Evolutionary conservation across 2,888 invertebrate genomes (phyloP).

Genomic region (Altica lythri): DNA sequence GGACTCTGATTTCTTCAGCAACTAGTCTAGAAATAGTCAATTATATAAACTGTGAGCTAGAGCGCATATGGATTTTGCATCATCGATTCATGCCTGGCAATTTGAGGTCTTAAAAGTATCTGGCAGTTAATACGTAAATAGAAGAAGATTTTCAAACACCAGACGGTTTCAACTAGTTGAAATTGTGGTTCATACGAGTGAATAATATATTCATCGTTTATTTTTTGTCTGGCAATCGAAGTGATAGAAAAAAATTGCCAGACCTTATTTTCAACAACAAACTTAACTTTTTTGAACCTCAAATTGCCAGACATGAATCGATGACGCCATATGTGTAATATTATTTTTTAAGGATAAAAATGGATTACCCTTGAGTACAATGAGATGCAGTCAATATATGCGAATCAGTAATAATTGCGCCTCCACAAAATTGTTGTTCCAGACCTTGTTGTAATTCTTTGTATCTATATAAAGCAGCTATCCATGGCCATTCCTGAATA

Average conservation of each 20-base stretch:
- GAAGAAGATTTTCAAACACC: no score
- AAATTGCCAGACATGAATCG: background rate
- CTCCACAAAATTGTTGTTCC: conserved; percentile 76
- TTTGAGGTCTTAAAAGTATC: no score
- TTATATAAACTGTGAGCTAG: no score
- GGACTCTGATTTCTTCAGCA: conserved; percentile 67
- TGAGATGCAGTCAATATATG: conserved; percentile 81
- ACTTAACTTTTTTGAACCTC: background rate
- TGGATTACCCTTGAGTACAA: conserved; percentile 67
- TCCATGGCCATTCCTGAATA: conserved; percentile 79
- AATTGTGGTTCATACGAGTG: no score
- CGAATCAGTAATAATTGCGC: conserved; percentile 76
- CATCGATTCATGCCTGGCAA: no score
- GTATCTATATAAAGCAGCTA: conserved; percentile 74
- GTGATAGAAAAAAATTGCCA: no score
- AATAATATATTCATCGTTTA: no score
- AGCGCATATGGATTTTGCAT: no score
- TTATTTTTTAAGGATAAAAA: background rate
- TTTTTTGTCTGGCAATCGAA: no score
- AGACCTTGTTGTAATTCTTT: conserved; percentile 44
- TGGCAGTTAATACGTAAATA: no score
- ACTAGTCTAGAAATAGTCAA: conserved; percentile 59
- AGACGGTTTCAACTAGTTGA: no score
- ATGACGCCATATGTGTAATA: no score
- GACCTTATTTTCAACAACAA: background rate